Conservation (phyloP, 2,888 invertebrate genomes). For the Synergus itoensis region DNA sequence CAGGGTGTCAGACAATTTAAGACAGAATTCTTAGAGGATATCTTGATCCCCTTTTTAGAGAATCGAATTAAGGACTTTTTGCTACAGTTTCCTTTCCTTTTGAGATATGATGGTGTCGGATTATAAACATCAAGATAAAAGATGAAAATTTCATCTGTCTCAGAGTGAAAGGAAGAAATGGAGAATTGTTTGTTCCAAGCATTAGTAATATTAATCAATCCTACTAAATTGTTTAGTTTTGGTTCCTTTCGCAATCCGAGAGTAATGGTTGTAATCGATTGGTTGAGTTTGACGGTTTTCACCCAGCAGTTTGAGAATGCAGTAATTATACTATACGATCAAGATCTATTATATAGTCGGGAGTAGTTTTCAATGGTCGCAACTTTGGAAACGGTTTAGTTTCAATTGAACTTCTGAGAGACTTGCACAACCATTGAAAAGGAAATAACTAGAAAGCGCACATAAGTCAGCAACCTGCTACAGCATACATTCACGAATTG, state of each 20-base stretch:
- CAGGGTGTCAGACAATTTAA: conserved; percentile 17
- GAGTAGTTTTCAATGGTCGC: conserved; percentile 70
- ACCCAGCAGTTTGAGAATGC: conserved; percentile 5
- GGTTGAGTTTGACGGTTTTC: conserved; percentile 38
- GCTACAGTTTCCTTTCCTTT: not conserved
- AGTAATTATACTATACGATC: conserved; percentile 71
- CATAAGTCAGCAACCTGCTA: conserved; percentile 20
- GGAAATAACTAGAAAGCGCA: conserved; percentile 50
- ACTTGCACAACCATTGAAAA: conserved; percentile 58
- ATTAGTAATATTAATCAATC: not conserved
- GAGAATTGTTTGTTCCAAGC: not conserved
- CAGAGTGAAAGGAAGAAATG: not conserved
- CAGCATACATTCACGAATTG: not conserved
- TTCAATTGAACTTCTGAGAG: conserved; percentile 70
- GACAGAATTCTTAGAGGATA: not conserved
- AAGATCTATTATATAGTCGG: conserved; percentile 71
- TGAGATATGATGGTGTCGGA: not conserved
- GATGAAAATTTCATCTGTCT: not conserved
- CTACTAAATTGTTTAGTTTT: not conserved
- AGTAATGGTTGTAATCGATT: conserved; percentile 12
- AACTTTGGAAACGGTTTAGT: conserved; percentile 70
- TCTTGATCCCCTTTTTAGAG: not conserved
- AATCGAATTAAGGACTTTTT: conserved; percentile 1
- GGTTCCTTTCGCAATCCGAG: not conserved
- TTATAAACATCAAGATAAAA: not conserved